Conservation (phyloP, 2,797 vertebrate species). For the Melanogrammus aeglefinus region DNA sequence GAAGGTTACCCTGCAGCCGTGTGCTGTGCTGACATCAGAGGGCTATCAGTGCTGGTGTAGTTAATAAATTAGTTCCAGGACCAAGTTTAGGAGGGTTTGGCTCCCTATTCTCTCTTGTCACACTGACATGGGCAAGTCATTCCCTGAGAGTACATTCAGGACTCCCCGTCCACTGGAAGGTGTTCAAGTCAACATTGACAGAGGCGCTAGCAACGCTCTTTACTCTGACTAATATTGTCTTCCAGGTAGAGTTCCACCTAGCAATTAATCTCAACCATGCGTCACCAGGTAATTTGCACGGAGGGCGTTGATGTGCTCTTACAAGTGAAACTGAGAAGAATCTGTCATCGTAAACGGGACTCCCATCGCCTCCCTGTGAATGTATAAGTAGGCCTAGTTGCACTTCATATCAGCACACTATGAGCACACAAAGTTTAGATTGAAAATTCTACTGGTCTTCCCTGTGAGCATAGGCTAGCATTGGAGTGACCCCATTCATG, state of each 20-base stretch:
- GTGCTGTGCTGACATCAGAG: background rate
- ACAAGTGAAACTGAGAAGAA: conserved; percentile 4
- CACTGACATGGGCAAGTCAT: background rate
- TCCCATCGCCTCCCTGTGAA: background rate
- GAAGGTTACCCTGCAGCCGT: background rate
- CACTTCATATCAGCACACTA: background rate
- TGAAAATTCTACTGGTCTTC: background rate
- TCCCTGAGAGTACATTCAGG: background rate
- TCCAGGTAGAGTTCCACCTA: background rate
- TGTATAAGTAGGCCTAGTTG: background rate
- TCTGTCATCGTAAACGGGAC: background rate
- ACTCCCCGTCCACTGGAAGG: background rate
- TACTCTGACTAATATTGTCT: background rate
- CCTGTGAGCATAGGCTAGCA: background rate
- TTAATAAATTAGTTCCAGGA: background rate
- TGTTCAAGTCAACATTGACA: background rate
- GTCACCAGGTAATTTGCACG: background rate
- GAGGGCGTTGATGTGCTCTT: background rate
- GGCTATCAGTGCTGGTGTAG: background rate
- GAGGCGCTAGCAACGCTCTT: background rate
- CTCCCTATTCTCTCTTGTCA: background rate
- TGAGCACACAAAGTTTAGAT: background rate
- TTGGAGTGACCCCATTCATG: background rate
- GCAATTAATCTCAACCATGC: background rate
- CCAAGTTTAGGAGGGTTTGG: background rate